These are phyloP conservation scores for Psilopogon haemacephalus DNA, from an alignment of 2,113 vertebrate genomes.

Conservation along the genomic window DNA sequence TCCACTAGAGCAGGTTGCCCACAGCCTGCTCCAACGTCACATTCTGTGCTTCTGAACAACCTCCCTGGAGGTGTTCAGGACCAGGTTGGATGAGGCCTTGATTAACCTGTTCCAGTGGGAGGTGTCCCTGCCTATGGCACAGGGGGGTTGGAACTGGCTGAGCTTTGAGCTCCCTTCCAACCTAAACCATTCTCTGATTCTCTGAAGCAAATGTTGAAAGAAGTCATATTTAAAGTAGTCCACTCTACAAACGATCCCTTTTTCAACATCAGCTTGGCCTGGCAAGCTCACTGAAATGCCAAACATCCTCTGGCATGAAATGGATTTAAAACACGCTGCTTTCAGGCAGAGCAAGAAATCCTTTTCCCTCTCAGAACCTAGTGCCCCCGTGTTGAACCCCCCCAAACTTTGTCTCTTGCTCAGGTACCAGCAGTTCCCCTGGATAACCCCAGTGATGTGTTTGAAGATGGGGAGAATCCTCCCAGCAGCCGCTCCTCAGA, in stretches of 20 bases:
- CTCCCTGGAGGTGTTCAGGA: too few species aligned
- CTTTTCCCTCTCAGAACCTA: not conserved
- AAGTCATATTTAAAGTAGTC: not conserved
- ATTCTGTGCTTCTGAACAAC: too few species aligned
- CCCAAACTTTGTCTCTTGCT: slow-evolving; percentile 7
- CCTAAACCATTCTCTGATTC: too few species aligned
- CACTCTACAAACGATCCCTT: not conserved
- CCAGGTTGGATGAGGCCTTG: too few species aligned
- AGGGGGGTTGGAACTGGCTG: too few species aligned
- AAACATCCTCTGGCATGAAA: not conserved
- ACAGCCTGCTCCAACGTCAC: too few species aligned
- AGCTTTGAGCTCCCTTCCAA: too few species aligned
- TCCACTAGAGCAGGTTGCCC: too few species aligned
- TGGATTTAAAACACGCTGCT: not conserved
- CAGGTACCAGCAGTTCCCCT: slow-evolving; percentile 75
- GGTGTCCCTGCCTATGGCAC: too few species aligned
- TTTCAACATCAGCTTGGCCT: not conserved
- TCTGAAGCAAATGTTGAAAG: not conserved
- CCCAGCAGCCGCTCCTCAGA: slow-evolving; percentile 84
- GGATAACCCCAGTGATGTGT: slow-evolving; percentile 83
- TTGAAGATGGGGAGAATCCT: slow-evolving; percentile 86
- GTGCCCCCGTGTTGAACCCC: not conserved
- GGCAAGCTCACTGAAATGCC: not conserved
- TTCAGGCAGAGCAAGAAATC: not conserved
- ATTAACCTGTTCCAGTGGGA: too few species aligned